Percentiles rank a stretch among this genome's conserved stretches.
These are phyloP conservation scores for Slavum lentiscoides DNA, from an alignment of 2,888 invertebrate species.

Conservation along the genomic window DNA sequence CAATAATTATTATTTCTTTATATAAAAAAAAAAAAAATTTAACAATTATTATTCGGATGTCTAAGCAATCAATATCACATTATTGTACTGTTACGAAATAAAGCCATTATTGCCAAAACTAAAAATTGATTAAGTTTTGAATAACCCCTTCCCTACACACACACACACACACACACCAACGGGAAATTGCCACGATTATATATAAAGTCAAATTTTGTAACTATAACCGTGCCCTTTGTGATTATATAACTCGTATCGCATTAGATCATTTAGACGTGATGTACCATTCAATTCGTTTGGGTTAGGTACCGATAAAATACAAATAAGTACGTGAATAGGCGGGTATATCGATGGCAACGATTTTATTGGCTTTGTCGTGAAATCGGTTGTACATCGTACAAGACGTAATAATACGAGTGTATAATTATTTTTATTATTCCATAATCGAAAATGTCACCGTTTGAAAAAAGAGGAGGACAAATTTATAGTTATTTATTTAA, in stretches of 20 bases:
- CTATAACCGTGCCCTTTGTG: slow-evolving; percentile 21
- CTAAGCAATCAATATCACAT: background rate
- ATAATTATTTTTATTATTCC: no score
- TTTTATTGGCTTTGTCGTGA: no score
- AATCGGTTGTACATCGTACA: no score
- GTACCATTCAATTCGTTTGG: slow-evolving; percentile 17
- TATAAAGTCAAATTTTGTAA: background rate
- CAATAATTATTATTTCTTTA: no score
- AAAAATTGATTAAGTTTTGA: background rate
- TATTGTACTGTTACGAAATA: background rate
- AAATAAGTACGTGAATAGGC: background rate
- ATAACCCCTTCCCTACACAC: background rate
- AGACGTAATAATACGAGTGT: no score
- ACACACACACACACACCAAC: background rate
- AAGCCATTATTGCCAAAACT: background rate
- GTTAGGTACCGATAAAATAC: slow-evolving; percentile 8
- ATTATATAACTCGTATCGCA: slow-evolving; percentile 6
- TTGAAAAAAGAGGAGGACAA: no score
- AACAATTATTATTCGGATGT: no score
- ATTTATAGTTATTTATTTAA: no score
- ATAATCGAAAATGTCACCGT: no score
- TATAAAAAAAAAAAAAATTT: no score
- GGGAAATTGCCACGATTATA: slow-evolving; percentile 7
- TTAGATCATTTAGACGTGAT: slow-evolving; percentile 3
- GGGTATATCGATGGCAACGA: no score